Evolutionary conservation across 2,888 invertebrate species (phyloP), one percentile per base, ranked within the genome.

Genomic region (Sthenelais limicola): DNA sequence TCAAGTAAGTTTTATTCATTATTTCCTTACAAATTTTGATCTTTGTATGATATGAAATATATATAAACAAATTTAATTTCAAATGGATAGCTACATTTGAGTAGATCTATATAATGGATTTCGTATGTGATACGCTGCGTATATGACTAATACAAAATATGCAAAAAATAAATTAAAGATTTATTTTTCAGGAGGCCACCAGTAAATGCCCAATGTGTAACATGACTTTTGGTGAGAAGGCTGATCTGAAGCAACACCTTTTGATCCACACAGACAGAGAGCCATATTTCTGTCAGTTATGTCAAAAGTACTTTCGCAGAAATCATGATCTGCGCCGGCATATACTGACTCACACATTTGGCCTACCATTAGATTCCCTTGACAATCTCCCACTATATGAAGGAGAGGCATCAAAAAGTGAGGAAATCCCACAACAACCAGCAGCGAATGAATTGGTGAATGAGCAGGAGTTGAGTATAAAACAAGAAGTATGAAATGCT

Each of bases 1-100:
- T 58, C 72, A 76, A 70, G 76, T 75, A 67, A 18, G 18, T 9
- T 12, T 43, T 43, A 43, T n/a, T n/a, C n/a, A n/a, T n/a, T n/a
- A n/a, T n/a, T n/a, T n/a, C n/a, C n/a, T n/a, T n/a, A n/a, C n/a
- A n/a, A n/a, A n/a, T n/a, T n/a, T n/a, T n/a, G n/a, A n/a, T n/a
- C n/a, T n/a, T n/a, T n/a, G n/a, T n/a, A n/a, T n/a, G n/a, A n/a
- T n/a, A n/a, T n/a, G n/a, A n/a, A n/a, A n/a, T n/a, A n/a, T n/a
- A n/a, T n/a, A n/a, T n/a, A n/a, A n/a, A n/a, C n/a, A n/a, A n/a
- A n/a, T n/a, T n/a, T n/a, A n/a, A n/a, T n/a, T n/a, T n/a, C n/a
- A n/a, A n/a, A n/a, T n/a, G n/a, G n/a, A n/a, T n/a, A n/a, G n/a
- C n/a, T n/a, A n/a, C n/a, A n/a, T n/a, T n/a, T n/a, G n/a, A n/a